These are phyloP conservation scores for Syritta pipiens DNA, from an alignment of 2,888 invertebrate species.

Conservation along the genomic window DNA sequence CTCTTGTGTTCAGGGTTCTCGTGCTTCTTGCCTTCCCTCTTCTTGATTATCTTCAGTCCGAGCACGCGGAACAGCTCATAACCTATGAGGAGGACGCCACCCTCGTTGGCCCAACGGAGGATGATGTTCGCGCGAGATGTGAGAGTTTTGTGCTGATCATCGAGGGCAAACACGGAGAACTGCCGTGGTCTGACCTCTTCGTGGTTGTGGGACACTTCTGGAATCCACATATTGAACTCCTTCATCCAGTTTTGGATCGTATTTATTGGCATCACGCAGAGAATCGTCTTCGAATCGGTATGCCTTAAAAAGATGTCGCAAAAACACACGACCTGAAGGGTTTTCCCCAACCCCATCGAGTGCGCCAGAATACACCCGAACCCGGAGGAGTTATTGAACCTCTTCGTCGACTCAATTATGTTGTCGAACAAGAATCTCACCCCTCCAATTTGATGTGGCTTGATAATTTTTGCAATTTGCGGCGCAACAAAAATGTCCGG, in stretches of 20 bases:
- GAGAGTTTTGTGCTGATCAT: conserved; percentile 96
- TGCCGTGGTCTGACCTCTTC: conserved; percentile 88
- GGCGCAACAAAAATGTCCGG: conserved; percentile 95
- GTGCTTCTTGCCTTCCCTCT: conserved; percentile 81
- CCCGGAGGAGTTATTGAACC: conserved; percentile 92
- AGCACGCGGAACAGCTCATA: conserved; percentile 97
- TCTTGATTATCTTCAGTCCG: conserved; percentile 86
- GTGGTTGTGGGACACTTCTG: conserved; percentile 83
- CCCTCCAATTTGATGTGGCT: conserved; percentile 98
- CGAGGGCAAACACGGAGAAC: conserved; percentile 93
- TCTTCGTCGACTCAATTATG: conserved; percentile 94
- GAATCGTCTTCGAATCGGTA: conserved; percentile 91
- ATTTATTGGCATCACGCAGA: conserved; percentile 99
- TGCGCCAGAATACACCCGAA: conserved; percentile 99
- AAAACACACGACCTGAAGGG: conserved; percentile 96
- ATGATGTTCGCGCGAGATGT: conserved; percentile 92
- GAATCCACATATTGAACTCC: conserved; percentile 99
- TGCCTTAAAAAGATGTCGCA: conserved; percentile 96
- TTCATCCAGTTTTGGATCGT: conserved; percentile 98
- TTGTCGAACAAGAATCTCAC: conserved; percentile 97
- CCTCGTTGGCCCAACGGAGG: conserved; percentile 90
- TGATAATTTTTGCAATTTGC: conserved; percentile 93
- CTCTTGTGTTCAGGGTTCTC: conserved; percentile 81
- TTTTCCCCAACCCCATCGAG: conserved; percentile 99
- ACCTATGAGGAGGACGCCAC: conserved; percentile 97